phyloP scores from a whole-genome alignment of 1,140 invertebrate genomes.

The Chironomus tepperi region DNA sequence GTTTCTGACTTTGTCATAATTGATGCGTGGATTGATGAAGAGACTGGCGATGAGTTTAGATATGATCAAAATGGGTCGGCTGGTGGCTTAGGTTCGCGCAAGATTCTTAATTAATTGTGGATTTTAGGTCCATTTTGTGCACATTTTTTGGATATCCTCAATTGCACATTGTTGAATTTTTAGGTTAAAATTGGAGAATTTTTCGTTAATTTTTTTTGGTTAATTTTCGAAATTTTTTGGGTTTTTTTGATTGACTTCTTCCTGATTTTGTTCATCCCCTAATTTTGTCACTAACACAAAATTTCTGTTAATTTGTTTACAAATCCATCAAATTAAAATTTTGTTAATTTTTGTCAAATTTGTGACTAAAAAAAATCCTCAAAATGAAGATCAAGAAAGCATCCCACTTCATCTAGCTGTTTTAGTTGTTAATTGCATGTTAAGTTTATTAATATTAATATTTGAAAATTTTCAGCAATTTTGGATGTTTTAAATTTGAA shows the following conservation, averaged over 20 bases:
- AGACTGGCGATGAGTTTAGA: conserved; percentile 55
- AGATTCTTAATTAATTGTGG: background rate
- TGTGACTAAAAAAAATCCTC: conserved; percentile 5
- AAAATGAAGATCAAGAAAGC: background rate
- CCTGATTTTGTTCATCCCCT: background rate
- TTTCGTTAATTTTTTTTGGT: background rate
- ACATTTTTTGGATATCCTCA: background rate
- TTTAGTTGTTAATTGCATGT: conserved; percentile 9
- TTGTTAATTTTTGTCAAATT: background rate
- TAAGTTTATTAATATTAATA: background rate
- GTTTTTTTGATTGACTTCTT: too few relatives aligned
- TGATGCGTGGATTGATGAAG: conserved; percentile 74
- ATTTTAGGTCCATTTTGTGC: background rate
- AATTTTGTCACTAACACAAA: too few relatives aligned
- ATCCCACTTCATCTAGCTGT: conserved; percentile 6
- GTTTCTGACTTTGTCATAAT: conserved; percentile 81
- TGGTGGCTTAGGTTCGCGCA: background rate
- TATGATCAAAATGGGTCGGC: conserved; percentile 41
- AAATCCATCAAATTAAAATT: too few relatives aligned
- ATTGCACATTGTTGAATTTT: background rate
- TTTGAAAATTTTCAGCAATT: too few relatives aligned
- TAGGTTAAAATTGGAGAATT: background rate
- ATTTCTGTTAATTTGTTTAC: too few relatives aligned
- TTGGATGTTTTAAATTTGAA: too few relatives aligned
- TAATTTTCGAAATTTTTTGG: too few relatives aligned